Evolutionary conservation across 2,113 vertebrate species (phyloP).

Genomic region (Arenaria interpres): DNA sequence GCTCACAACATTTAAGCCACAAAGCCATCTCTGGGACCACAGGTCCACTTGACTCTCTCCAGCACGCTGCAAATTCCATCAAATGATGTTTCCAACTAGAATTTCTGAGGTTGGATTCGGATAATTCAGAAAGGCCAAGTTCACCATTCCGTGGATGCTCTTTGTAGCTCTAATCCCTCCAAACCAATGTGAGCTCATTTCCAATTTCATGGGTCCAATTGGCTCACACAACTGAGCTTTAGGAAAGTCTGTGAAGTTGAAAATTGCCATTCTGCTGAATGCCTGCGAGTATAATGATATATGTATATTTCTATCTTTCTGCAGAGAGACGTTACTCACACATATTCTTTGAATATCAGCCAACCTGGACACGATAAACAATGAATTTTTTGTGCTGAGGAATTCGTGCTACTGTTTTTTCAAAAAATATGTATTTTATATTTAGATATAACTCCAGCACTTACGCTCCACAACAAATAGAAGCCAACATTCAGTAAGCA

Average conservation of each 20-base stretch:
- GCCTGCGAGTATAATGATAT: background rate
- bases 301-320: background rate
- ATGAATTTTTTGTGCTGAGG: background rate
- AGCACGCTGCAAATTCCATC: background rate
- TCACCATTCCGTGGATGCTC: background rate
- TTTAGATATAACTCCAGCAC: background rate
- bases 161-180: constrained; percentile 36
- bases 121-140: background rate
- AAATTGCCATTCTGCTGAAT: constrained; percentile 43
- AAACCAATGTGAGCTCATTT: constrained; percentile 46
- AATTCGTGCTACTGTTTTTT: background rate
- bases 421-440: background rate
- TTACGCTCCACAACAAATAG: background rate
- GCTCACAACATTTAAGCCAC: constrained; percentile 45
- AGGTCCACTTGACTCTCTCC: constrained; percentile 14
- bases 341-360: background rate
- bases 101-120: background rate
- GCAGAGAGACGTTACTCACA: background rate
- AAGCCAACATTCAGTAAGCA: background rate
- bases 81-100: background rate
- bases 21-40: background rate
- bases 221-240: constrained; percentile 8
- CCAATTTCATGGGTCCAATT: constrained; percentile 27
- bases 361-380: background rate
- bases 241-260: constrained; percentile 45